Conservation (phyloP, 2,797 vertebrate genomes). For the Danio aesculapii region DNA sequence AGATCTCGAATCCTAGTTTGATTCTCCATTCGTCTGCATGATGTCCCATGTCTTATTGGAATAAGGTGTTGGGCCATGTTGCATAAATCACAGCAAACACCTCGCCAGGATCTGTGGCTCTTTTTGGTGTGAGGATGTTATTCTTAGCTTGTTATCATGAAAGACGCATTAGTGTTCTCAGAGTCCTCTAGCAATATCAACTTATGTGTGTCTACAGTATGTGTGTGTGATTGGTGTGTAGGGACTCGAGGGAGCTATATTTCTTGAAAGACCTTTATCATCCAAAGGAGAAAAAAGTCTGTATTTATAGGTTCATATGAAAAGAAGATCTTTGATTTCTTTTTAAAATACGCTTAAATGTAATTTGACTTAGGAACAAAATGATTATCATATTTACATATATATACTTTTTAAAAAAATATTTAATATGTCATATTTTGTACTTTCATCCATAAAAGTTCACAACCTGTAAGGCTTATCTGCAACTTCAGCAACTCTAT, state of each 20-base stretch:
- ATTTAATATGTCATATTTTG: background rate
- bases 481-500: background rate
- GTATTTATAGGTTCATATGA: conserved; percentile 1
- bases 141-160: conserved; percentile 93
- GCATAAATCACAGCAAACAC: conserved; percentile 92
- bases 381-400: background rate
- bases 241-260: conserved; percentile 34
- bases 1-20: conserved; percentile 24
- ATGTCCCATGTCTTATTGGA: conserved; percentile 37
- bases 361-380: background rate
- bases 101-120: conserved; percentile 87
- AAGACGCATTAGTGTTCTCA: conserved; percentile 90
- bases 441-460: background rate
- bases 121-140: conserved; percentile 90
- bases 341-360: background rate
- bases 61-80: conserved; percentile 79
- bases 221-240: conserved; percentile 20
- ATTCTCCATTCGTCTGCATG: conserved; percentile 37
- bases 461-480: background rate
- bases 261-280: conserved; percentile 29
- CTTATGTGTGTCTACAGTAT: conserved; percentile 51
- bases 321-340: background rate
- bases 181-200: conserved; percentile 84
- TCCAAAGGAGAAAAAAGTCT: background rate
- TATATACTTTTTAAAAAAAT: background rate